Evolutionary conservation across 2,888 invertebrate genomes (phyloP), one percentile per base, ranked within the genome.

Genomic region (Orthonevra nobilis): DNA sequence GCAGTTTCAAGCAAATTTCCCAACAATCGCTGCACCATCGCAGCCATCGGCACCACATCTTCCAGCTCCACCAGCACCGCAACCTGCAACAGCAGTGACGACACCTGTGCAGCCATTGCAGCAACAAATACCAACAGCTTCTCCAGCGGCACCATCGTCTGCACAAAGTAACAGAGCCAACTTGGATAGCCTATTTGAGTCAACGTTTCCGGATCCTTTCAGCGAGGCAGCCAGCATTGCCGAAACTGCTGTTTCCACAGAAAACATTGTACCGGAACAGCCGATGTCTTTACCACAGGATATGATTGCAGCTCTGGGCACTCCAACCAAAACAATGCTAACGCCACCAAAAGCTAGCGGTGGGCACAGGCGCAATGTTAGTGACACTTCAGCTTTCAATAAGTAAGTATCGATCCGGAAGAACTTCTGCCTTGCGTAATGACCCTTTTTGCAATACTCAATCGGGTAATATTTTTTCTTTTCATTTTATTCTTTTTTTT

Each of bases 331-430:
- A 72, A 83, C 84, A 26, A 84, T 88, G 83, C 82, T 89, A 12
- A 85, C 85, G 26, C 85, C 88, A 36, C 87, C 87, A 5, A 87
- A 87, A 81, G 77, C 83, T 7, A 72, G 42, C 26, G 83, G 74
- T 38, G 92, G 92, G 4, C 95, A 96, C 86, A 90, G 95, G 58
- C 91, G 96, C 66, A 95, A 95, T 87, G 94, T 94, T 88, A 95
- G 95, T 85, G 96, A 96, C 85, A 95, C 95, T 1, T 94, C 94
- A 60, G 94, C 94, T 82, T 94, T 94, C 85, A 94, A 93, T 86
- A 94, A 94, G 94, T 94, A 89, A 89, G 91, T 86, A 74, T 52
- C 1, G 32, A n/a, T n/a, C 42, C 15, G 83, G 30, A 42, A 14
- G 3, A 50, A 46, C 32, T 50, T n/a, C n/a, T 9, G 50, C 60